A percentile compares a stretch with the other conserved stretches of the same genome.
These are phyloP conservation scores for Scaptomyza cyrtandrae DNA, from an alignment of 2,888 invertebrate genomes.

Conservation along the genomic window DNA sequence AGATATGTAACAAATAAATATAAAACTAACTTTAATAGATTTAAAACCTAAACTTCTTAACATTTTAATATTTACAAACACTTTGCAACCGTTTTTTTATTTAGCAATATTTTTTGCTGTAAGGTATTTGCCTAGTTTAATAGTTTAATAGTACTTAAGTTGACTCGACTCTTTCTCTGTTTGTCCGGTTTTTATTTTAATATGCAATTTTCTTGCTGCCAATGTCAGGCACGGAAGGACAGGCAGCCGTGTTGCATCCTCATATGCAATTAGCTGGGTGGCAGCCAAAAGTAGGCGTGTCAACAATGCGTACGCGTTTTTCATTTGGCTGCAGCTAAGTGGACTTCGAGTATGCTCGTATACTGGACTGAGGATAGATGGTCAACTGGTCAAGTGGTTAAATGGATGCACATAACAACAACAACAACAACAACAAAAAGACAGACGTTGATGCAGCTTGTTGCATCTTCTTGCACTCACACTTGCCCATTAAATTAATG, in stretches of 20 bases:
- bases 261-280: slow-evolving; percentile 64
- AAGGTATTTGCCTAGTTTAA: background rate
- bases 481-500: slow-evolving; percentile 77
- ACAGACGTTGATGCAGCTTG: slow-evolving; percentile 31
- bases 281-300: slow-evolving; percentile 68
- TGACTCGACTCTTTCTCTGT: background rate
- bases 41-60: no score
- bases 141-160: background rate
- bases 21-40: no score
- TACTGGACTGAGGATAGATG: background rate
- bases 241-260: slow-evolving; percentile 17
- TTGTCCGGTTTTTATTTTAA: slow-evolving; percentile 6
- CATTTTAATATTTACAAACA: no score
- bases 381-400: slow-evolving; percentile 12
- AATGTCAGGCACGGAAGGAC: slow-evolving; percentile 19
- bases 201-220: slow-evolving; percentile 64
- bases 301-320: slow-evolving; percentile 63
- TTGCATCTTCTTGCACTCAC: slow-evolving; percentile 26
- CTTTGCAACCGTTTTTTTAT: background rate
- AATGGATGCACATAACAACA: slow-evolving; percentile 4
- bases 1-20: no score
- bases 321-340: slow-evolving; percentile 60
- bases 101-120: background rate
- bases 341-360: slow-evolving; percentile 4
- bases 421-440: background rate